Evolutionary conservation across 2,888 invertebrate species (phyloP).

Genomic region (Eristalis pertinax): DNA sequence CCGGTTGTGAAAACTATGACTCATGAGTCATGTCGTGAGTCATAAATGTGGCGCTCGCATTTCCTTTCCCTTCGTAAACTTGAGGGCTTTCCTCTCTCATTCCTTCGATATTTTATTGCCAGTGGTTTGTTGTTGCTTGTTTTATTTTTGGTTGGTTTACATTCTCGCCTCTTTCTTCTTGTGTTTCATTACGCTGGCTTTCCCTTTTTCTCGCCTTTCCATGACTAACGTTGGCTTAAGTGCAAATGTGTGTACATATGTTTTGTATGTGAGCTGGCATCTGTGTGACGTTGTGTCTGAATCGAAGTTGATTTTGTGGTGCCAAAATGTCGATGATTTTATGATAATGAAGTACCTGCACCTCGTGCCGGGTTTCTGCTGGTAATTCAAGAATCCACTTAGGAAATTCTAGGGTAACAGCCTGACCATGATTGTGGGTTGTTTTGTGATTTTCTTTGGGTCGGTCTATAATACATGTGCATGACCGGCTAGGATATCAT

Average conservation of each 20-base stretch:
- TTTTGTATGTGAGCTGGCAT: not conserved
- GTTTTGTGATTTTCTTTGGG: not conserved
- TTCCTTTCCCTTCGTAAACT: conserved; percentile 55
- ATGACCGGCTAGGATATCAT: not conserved
- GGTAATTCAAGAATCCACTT: conserved; percentile 42
- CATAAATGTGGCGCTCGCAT: conserved; percentile 51
- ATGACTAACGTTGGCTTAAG: conserved; percentile 36
- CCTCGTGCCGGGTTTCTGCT: conserved; percentile 11
- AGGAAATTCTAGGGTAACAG: conserved; percentile 24
- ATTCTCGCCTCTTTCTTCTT: not conserved
- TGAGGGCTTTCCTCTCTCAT: conserved; percentile 65
- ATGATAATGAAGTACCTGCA: conserved; percentile 43
- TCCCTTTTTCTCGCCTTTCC: conserved; percentile 20
- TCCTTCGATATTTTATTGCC: conserved; percentile 21
- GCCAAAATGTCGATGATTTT: conserved; percentile 54
- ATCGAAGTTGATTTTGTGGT: conserved; percentile 48
- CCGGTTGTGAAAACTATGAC: conserved; percentile 53
- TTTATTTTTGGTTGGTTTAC: not conserved
- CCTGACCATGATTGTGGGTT: conserved; percentile 21
- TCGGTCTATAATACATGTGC: not conserved
- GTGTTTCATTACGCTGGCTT: not conserved
- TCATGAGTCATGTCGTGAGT: conserved; percentile 54
- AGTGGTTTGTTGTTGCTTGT: not conserved
- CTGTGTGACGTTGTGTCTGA: not conserved
- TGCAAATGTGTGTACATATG: conserved; percentile 13